A percentile compares a stretch with the other conserved stretches of the same genome.
phyloP scores from a whole-genome alignment of 2,797 vertebrate genomes.

The Momotus momota region DNA sequence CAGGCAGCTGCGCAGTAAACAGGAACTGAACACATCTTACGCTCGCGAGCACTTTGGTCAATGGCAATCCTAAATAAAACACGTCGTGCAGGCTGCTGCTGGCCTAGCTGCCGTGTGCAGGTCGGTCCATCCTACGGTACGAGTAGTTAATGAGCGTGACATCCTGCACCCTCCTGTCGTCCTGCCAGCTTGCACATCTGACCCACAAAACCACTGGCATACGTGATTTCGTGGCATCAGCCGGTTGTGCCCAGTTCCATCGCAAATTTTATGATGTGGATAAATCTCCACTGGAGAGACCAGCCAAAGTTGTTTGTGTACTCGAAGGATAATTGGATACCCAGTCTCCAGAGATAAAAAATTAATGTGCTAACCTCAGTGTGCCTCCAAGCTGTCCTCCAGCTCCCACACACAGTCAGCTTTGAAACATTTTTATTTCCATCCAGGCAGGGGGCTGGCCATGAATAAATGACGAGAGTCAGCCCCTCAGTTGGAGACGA shows the following conservation, averaged over 20 bases:
- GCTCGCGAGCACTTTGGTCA: not conserved
- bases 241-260: not conserved
- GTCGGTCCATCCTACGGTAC: not conserved
- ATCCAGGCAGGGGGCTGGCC: slow-evolving; percentile 69
- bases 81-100: not conserved
- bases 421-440: slow-evolving; percentile 73
- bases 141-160: not conserved
- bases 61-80: not conserved
- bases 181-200: not conserved
- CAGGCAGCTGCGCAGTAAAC: not conserved
- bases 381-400: slow-evolving; percentile 65
- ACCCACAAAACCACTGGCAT: not conserved
- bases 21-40: not conserved
- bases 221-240: not conserved
- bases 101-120: not conserved
- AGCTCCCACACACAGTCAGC: slow-evolving; percentile 62
- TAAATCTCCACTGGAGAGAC: slow-evolving; percentile 48
- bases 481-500: slow-evolving; percentile 66
- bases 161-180: not conserved
- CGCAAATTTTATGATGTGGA: slow-evolving; percentile 40
- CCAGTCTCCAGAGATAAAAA: slow-evolving; percentile 66
- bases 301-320: slow-evolving; percentile 58
- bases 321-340: slow-evolving; percentile 68
- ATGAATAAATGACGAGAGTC: slow-evolving; percentile 75
- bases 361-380: slow-evolving; percentile 65